Evolutionary conservation across 2,888 invertebrate species (phyloP), one percentile per base, ranked within the genome.

Genomic region (Mystacides longicornis): DNA sequence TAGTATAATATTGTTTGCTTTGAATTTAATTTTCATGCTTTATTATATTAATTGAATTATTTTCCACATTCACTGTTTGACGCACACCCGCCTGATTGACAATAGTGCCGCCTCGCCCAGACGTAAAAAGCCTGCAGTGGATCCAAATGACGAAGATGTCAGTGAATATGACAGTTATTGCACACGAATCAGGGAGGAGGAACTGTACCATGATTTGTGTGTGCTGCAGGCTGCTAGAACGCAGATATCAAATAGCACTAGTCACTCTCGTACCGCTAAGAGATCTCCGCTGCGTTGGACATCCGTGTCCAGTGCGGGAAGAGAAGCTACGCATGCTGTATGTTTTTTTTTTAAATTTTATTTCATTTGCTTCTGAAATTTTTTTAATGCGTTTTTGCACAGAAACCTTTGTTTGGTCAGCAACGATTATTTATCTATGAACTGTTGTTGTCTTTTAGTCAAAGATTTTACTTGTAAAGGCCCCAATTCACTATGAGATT

Each of bases 161-260:
- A 80, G 78, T 65, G 83, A 82, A 68, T 85, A 84, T 71, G 80
- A 81, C 66, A 82, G 80, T 72, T 82, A 79, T 75, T 81, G 81
- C 79, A 81, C 85, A 72, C 82, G 85, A 72, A 79, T 83, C 69
- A 85, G 85, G 77, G 89, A 89, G 71, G 93, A 94, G 73, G 91
- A 93, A 78, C 91, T 93, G 74, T 94, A 94, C 81, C 93, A 93
- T 79, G 93, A 93, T 81, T 82, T 94, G 69, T 92, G 91, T 81
- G 86, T 85, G 65, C 82, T 88, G 68, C 80, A 81, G 74, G 74
- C 73, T 66, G 71, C 73, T 64, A 72, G 72, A 65, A 71, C 74
- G 68, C 75, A 74, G 66, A 75, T n/a, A 37, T 3, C 37, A 7
- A 7, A 14, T n/a, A n/a, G n/a, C 7, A 74, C 71, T 75, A 76